Evolutionary conservation across 1,140 invertebrate genomes (phyloP).

Genomic region (Euwallacea fornicatus): DNA sequence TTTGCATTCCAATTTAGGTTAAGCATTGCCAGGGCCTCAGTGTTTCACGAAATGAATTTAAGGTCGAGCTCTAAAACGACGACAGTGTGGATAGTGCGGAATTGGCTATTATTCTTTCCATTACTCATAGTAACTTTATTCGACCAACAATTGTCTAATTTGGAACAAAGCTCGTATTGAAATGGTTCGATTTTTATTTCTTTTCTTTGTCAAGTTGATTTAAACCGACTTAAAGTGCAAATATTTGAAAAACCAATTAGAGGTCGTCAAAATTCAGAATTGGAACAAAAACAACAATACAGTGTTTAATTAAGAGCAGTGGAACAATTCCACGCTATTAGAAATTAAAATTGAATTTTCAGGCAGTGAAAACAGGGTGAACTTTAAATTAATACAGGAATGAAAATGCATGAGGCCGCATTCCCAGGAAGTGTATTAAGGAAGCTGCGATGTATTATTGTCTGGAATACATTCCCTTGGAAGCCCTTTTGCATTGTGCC

Average conservation of each 20-base stretch:
- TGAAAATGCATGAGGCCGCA: slow-evolving; percentile 4
- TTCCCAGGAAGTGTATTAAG: slow-evolving; percentile 1
- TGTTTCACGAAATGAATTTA: slow-evolving; percentile 11
- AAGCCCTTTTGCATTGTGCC: not conserved
- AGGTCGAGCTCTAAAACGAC: not conserved
- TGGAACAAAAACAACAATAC: not conserved
- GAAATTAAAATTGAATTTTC: slow-evolving; percentile 24
- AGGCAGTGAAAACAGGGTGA: not conserved
- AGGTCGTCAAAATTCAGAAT: not conserved
- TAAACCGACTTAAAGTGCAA: too few species aligned
- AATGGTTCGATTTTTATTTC: too few species aligned
- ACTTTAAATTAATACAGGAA: slow-evolving; percentile 16
- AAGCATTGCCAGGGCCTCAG: not conserved
- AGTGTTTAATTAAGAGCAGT: slow-evolving; percentile 19
- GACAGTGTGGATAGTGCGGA: too few species aligned
- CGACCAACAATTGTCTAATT: too few species aligned
- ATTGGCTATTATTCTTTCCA: too few species aligned
- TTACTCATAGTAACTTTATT: too few species aligned
- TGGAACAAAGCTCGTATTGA: too few species aligned
- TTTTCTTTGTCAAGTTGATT: too few species aligned
- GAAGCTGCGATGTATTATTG: slow-evolving; percentile 4
- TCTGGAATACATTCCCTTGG: not conserved
- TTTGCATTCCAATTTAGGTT: slow-evolving; percentile 12
- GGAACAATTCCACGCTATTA: slow-evolving; percentile 13
- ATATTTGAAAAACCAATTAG: not conserved